phyloP scores from a whole-genome alignment of 2,797 vertebrate species.

The Pantherophis vulpinus region DNA sequence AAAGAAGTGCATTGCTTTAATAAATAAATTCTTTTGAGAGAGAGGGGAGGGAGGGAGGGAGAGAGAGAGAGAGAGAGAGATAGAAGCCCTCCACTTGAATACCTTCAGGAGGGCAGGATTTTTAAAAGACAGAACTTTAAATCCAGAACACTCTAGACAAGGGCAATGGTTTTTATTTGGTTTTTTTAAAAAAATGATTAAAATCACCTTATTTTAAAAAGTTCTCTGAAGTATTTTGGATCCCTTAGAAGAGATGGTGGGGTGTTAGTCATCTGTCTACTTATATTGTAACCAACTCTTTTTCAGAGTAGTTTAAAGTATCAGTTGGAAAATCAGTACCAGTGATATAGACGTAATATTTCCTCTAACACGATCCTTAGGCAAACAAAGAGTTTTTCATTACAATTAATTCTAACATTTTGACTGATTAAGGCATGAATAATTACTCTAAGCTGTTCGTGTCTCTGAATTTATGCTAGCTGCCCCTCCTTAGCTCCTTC shows the following conservation, averaged over 20 bases:
- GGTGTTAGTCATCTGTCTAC: background rate
- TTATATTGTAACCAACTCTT: background rate
- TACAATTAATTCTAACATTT: constrained; percentile 43
- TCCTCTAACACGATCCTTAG: constrained; percentile 23
- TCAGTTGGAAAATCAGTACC: constrained; percentile 19
- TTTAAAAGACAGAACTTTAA: background rate
- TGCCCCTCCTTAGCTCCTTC: background rate
- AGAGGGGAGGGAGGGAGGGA: too few species aligned
- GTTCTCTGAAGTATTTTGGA: constrained; percentile 18
- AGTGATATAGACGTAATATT: constrained; percentile 27
- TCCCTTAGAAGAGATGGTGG: background rate
- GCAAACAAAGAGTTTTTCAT: constrained; percentile 21
- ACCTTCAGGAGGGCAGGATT: background rate
- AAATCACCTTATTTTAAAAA: constrained; percentile 9
- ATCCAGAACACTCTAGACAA: background rate
- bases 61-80: too few species aligned
- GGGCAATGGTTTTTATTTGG: background rate
- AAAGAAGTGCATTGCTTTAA: background rate
- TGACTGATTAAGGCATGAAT: constrained; percentile 18
- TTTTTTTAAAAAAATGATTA: background rate
- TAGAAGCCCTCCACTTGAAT: background rate
- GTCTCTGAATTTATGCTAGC: background rate
- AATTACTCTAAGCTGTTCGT: constrained; percentile 27
- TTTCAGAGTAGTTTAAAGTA: constrained; percentile 15
- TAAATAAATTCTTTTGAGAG: background rate